phyloP scores from a whole-genome alignment of 2,113 vertebrate genomes.

The Ceyx margarethae region DNA sequence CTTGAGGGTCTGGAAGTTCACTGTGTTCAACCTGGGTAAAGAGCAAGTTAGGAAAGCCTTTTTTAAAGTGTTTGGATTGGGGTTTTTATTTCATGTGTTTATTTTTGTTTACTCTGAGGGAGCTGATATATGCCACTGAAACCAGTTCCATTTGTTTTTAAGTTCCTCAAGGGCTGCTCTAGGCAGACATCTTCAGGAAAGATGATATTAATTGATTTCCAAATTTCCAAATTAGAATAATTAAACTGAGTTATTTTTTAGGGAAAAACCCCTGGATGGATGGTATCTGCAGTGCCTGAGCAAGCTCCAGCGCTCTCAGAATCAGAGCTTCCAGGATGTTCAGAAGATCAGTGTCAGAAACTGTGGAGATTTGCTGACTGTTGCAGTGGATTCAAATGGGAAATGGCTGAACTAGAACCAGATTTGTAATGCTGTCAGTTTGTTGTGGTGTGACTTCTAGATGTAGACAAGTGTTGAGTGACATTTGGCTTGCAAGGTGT shows the following conservation, averaged over 20 bases:
- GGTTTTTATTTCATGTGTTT: background rate
- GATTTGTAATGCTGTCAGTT: background rate
- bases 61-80: background rate
- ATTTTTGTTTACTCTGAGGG: background rate
- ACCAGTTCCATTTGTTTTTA: background rate
- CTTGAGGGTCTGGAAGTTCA: background rate
- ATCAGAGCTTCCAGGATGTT: background rate
- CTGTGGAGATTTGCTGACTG: background rate
- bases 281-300: background rate
- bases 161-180: background rate
- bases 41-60: background rate
- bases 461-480: accelerated
- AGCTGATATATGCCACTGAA: background rate
- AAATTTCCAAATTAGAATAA: conserved; percentile 6
- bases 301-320: background rate
- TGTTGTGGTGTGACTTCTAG: background rate
- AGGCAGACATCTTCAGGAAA: background rate
- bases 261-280: background rate
- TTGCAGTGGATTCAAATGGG: background rate
- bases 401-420: background rate
- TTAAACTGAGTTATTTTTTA: background rate
- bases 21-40: background rate
- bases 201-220: background rate
- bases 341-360: background rate
- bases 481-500: background rate